phyloP scores from a whole-genome alignment of 2,797 vertebrate species.

The Enteromius fasciolatus region DNA sequence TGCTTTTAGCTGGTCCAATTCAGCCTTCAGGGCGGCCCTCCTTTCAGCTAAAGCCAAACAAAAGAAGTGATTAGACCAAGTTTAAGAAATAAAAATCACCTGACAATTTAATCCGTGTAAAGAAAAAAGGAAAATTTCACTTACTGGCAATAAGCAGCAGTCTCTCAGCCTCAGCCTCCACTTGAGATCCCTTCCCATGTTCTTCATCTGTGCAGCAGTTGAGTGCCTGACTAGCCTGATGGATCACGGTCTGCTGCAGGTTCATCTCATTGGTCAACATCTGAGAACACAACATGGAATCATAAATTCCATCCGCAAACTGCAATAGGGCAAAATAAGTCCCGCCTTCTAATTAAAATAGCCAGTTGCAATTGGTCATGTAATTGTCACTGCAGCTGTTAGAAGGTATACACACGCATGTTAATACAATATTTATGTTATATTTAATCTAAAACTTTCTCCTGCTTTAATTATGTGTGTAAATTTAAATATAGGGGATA shows the following conservation, averaged over 20 bases:
- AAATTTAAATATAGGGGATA: background rate
- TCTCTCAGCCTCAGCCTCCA: slow-evolving; percentile 95
- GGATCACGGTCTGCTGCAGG: slow-evolving; percentile 93
- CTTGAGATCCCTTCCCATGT: slow-evolving; percentile 93
- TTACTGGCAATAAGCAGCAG: slow-evolving; percentile 92
- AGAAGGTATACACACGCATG: background rate
- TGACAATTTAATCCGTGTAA: background rate
- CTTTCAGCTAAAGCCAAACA: slow-evolving; percentile 81
- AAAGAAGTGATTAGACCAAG: background rate
- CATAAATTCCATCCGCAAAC: background rate
- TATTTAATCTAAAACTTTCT: too few relatives aligned
- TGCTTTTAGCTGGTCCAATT: slow-evolving; percentile 85
- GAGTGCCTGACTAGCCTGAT: slow-evolving; percentile 96
- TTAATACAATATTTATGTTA: too few relatives aligned
- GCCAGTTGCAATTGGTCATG: background rate
- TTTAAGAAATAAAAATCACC: background rate
- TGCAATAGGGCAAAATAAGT: background rate
- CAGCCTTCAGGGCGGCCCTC: slow-evolving; percentile 83
- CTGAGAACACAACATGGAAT: slow-evolving; percentile 66
- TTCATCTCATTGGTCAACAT: slow-evolving; percentile 90
- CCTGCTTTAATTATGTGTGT: too few relatives aligned
- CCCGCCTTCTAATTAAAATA: background rate
- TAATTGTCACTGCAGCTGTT: background rate
- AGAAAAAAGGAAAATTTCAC: slow-evolving; percentile 57
- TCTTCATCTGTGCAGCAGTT: slow-evolving; percentile 97